Base-by-base conservation (phyloP, 2,113 vertebrate species). In the Brachyhypopomus gauderio region DNA sequence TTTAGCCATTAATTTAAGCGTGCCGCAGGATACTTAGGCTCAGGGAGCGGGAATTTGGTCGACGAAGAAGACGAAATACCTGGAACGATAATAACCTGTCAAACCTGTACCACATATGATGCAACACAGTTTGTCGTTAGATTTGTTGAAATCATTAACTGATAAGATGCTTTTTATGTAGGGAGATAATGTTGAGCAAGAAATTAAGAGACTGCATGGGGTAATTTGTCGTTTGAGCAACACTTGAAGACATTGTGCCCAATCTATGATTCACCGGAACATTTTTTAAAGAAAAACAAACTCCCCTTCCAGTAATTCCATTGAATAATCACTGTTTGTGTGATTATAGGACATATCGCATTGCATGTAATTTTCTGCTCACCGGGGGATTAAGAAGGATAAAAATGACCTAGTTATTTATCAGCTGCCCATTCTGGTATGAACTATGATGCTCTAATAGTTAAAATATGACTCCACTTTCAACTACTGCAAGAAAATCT, bases 121-220 rank as follows among this genome's bases (percentile, higher is more conserved):
- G 8, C 66, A 22, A 70, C 36, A 38, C 3, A n/a, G 20, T 70
- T 70, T 41, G 66, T 34, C 66, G 36, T 70, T 41, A 70, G 34
- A 70, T 70, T 70, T 70, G 66, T 70, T 70, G 19, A 70, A 41
- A 41, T 38, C 34, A 38, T 70, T 70, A 70, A 70, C 66, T 70
- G 66, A 38, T 70, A 41, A 70, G 17, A 45, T 2, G 5, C 41
- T 3, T 45, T 45, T 45, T 45, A 11, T 8, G 41, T 45, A 45
- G 41, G 41, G 1, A 6, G 1, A 14, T 30, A 30, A 30, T 30
- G 12, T 14, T 1, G 45, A 3, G 45, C 45, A 14, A 52, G 45
- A 52, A 14, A 12, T 52, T 14, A 52, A 3, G 41, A 41, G 5
- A 41, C 58, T 60, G 58, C 4, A 36, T 41, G 34, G 8, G 9